These are phyloP conservation scores for Thomomys bottae DNA, from an alignment of 2,113 vertebrate genomes.

Conservation along the genomic window DNA sequence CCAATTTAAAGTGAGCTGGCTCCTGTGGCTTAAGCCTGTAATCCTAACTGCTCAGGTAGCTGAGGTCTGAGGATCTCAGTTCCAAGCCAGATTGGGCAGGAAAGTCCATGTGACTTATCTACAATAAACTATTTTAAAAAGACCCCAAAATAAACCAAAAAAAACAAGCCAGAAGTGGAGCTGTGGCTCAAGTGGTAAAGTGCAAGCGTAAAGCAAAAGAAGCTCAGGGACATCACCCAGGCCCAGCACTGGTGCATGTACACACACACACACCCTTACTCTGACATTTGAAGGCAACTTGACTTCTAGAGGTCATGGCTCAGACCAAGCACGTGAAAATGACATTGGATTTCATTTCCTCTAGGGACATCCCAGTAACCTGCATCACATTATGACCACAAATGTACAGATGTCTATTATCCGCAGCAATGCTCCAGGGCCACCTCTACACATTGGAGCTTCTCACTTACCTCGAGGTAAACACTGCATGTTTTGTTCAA, in stretches of 20 bases:
- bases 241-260: neutral
- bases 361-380: constrained; percentile 95
- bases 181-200: no score
- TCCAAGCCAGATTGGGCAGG: no score
- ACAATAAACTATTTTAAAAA: no score
- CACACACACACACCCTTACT: neutral
- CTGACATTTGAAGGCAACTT: neutral
- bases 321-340: neutral
- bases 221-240: no score
- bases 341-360: neutral
- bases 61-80: no score
- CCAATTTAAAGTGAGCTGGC: no score
- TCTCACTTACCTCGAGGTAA: constrained; percentile 97
- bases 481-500: neutral
- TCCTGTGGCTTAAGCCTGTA: no score
- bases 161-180: no score
- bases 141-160: no score
- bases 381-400: constrained; percentile 96
- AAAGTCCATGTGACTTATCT: no score
- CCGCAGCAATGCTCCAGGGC: constrained; percentile 90
- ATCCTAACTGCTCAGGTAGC: no score
- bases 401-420: constrained; percentile 97
- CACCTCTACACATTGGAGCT: constrained; percentile 92
- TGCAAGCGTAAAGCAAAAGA: neutral
- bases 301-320: neutral